Evolutionary conservation across 2,888 invertebrate genomes (phyloP), one percentile per base, ranked within the genome.

Genomic region (Drosophila paramelanica): DNA sequence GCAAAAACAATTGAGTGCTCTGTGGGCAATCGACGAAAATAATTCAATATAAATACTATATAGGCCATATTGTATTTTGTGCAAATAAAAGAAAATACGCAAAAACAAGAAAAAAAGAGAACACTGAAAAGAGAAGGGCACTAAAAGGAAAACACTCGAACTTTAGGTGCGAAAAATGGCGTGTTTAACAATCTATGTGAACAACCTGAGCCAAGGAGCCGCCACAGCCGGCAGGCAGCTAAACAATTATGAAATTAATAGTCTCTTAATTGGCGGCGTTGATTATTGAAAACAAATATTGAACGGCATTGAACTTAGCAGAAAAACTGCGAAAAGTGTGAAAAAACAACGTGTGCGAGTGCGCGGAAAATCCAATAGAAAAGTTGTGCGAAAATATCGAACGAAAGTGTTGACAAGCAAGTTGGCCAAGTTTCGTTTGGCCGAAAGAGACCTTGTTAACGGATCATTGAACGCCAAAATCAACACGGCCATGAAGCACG

Each of bases 401-500:
- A 20, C 47, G 10, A 65, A 58, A 61, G 57, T 55, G 61, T 59
- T 52, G 52, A 39, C 45, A 39, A 39, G 38, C 51, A 23, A 23
- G 64, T 43, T 43, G 13, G 47, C 33, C 67, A 67, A 73, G 33
- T 68, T 56, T 31, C 27, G 10, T 10, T 25, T 36, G 31, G 73
- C 56, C 49, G 25, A 61, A 13, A 36, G 36, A 57, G 64, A 60
- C 76, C 79, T 77, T 66, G 74, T 36, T 31, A 38, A 50, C 61
- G 41, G 81, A 67, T 81, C 81, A 60, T 41, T 68, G 81, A 57
- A 58, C 79, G 62, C 31, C 31, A 31, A 17, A 0, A 0, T 8
- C 31, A 10, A 10, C 27, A 3, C 51, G 73, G 71, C 84, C 82
- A 81, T 91, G 91, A 91, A 91, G 89, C 90, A 91, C 64, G 90